Evolutionary conservation across 2,113 vertebrate genomes (phyloP).

Genomic region (Arenaria interpres): DNA sequence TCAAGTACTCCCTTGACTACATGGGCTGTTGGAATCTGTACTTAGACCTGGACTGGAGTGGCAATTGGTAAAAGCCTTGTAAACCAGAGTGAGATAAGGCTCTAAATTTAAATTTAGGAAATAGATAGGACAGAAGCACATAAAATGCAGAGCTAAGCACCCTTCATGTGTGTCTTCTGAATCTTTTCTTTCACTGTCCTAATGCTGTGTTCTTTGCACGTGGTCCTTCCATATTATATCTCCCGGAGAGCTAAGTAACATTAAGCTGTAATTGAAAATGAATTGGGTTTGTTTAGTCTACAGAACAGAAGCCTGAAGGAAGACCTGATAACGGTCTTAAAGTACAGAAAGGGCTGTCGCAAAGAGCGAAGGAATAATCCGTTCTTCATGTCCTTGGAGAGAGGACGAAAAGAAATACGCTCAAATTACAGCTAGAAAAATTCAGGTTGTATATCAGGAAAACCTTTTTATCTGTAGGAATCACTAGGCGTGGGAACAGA

Average conservation of each 20-base stretch:
- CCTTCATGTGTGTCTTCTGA: background rate
- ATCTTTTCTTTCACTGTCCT: background rate
- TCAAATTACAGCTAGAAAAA: background rate
- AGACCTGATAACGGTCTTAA: background rate
- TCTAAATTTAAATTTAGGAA: background rate
- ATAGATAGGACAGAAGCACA: background rate
- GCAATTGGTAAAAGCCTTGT: background rate
- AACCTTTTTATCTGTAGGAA: background rate
- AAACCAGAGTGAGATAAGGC: background rate
- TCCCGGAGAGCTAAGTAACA: background rate
- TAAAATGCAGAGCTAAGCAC: background rate
- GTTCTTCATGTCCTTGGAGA: constrained; percentile 12
- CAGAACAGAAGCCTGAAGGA: constrained; percentile 19
- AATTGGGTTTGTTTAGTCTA: constrained; percentile 44
- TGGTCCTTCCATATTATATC: background rate
- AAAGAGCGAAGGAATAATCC: background rate
- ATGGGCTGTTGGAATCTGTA: background rate
- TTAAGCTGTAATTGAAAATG: background rate
- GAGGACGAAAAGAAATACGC: background rate
- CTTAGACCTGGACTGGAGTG: background rate
- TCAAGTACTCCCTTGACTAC: background rate
- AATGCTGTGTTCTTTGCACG: background rate
- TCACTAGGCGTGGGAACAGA: background rate
- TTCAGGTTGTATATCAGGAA: constrained; percentile 5
- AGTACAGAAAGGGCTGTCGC: background rate